Conservation (phyloP, 2,113 vertebrate species). For the Scomber scombrus region DNA sequence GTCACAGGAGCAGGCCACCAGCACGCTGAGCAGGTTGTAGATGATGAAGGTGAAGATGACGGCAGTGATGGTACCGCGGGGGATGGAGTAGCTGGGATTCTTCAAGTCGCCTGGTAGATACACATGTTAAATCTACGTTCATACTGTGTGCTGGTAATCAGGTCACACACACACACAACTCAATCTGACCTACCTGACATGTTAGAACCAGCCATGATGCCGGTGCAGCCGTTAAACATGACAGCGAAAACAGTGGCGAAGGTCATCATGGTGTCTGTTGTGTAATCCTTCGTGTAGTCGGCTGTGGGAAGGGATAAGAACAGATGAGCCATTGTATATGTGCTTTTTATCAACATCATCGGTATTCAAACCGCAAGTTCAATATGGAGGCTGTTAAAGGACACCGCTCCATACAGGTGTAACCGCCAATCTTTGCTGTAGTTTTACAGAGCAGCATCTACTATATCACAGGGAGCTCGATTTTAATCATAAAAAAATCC, state of each 20-base stretch:
- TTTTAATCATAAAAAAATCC: neutral
- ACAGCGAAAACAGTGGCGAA: constrained; percentile 90
- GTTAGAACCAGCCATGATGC: constrained; percentile 93
- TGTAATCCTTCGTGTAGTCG: constrained; percentile 86
- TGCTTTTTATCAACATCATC: constrained; percentile 19
- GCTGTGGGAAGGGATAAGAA: constrained; percentile 74
- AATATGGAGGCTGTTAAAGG: constrained; percentile 7
- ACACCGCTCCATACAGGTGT: neutral
- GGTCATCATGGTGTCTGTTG: constrained; percentile 85
- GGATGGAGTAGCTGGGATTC: constrained; percentile 92
- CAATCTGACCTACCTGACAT: constrained; percentile 86
- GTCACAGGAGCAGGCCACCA: constrained; percentile 91
- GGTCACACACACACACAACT: constrained; percentile 37
- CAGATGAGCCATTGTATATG: neutral
- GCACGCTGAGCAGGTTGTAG: constrained; percentile 88
- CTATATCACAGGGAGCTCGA: neutral
- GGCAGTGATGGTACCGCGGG: constrained; percentile 91
- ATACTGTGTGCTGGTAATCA: neutral
- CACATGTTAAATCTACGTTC: neutral
- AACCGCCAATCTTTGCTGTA: neutral
- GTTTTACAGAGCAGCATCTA: neutral
- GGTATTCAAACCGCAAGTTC: constrained; percentile 23
- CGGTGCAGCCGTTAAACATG: constrained; percentile 93
- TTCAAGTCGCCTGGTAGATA: constrained; percentile 88
- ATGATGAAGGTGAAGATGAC: constrained; percentile 93